Evolutionary conservation across 2,797 vertebrate species (phyloP).

Genomic region (Yasuhikotakia modesta): DNA sequence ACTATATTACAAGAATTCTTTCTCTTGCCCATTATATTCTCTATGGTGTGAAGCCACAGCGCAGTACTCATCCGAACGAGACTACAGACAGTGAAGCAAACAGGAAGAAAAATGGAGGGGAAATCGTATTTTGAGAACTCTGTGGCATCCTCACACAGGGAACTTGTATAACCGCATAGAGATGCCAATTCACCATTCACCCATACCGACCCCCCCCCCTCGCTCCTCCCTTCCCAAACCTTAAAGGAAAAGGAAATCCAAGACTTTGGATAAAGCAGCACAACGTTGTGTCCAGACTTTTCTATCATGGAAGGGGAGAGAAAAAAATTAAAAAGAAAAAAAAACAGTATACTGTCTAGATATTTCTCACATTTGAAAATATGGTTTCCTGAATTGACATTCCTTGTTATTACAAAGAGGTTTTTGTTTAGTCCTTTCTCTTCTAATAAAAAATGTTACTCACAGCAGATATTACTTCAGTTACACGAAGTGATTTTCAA

Average conservation of each 20-base stretch:
- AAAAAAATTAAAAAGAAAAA: conserved; percentile 59
- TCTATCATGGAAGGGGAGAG: conserved; percentile 69
- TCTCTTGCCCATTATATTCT: conserved; percentile 60
- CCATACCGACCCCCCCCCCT: too few species aligned
- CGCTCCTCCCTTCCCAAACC: conserved; percentile 40
- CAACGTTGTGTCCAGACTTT: conserved; percentile 75
- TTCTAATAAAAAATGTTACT: conserved; percentile 45
- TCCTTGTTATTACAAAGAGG: conserved; percentile 64
- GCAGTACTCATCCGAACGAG: conserved; percentile 50
- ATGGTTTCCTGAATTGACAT: conserved; percentile 76
- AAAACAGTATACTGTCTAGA: conserved; percentile 82
- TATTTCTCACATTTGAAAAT: conserved; percentile 79
- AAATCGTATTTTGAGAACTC: conserved; percentile 63
- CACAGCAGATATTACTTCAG: conserved; percentile 47
- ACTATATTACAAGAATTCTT: conserved; percentile 58
- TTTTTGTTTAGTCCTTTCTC: conserved; percentile 52
- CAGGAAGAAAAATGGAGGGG: conserved; percentile 57
- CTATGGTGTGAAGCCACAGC: conserved; percentile 64
- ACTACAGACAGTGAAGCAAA: conserved; percentile 58
- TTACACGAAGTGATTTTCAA: conserved; percentile 57
- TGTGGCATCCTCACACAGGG: conserved; percentile 56
- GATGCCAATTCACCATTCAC: conserved; percentile 61
- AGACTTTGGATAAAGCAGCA: conserved; percentile 75
- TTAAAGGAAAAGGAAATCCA: conserved; percentile 45
- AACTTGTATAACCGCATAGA: conserved; percentile 53